Base-by-base conservation (phyloP, 2,888 invertebrate species). In the Nasonovia ribisnigri region DNA sequence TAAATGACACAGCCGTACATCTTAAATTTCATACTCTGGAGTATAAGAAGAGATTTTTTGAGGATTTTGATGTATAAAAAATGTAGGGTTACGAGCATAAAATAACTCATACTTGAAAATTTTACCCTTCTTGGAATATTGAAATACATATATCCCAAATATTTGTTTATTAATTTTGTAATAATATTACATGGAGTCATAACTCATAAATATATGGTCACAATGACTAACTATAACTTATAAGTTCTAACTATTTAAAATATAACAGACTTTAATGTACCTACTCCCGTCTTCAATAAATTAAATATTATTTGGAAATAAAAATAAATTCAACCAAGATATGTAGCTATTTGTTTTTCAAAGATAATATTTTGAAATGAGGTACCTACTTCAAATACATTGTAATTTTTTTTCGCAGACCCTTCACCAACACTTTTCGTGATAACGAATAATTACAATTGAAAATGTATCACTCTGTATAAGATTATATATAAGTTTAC, bases 31-130 rank as follows among this genome's bases (percentile, higher is more conserved):
- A 60, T 11, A 60, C 60, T 60, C n/a, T 13, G 5, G n/a, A n/a
- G n/a, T n/a, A n/a, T n/a, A 13, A 60, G 2, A 0, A n/a, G 4
- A n/a, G 5, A 0, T 13, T 67, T n/a, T 67, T 0, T 16, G 5
- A 67, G 5, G 5, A 67, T n/a, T 67, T n/a, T 1, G 24, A 6
- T 54, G 24, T 54, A 54, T 54, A 54, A 54, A 54, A 26, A 57
- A 57, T 57, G 0, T 26, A 26, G 2, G 54, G 26, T 57, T 57
- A 57, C 26, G 6, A 57, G 1, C 26, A 57, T 57, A 26, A 57
- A 26, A 57, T 57, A 57, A 26, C 8, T 1, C 54, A 26, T 26
- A 26, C 54, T 26, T 26, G 54, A 26, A 60, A 3, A 60, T 60
- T 29, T 60, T 29, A 60, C 57, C 8, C 26, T 57, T 57, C 10